Base-by-base conservation (phyloP, 92 coral and sea anemone species). In the Phenganax subtilis region DNA sequence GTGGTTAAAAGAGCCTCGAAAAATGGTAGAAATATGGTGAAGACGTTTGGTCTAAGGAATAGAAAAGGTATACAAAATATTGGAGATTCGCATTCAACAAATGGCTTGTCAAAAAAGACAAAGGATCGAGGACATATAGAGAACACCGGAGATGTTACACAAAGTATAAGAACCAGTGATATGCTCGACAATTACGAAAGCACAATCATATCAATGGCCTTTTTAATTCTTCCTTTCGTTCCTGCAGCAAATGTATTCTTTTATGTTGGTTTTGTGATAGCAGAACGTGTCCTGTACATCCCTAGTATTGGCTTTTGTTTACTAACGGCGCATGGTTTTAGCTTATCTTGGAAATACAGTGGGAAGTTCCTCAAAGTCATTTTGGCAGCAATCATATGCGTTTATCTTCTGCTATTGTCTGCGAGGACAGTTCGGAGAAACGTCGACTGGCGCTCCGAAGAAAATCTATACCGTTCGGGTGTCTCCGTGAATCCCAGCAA, bases 221-320 rank as follows among this genome's bases (percentile, higher is more conserved):
- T 89, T 51, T 66, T 87, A 29, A 81, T 86, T 6, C 85, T 94
- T 44, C 87, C 98, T n/a, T 94, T 94, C 56, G 67, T 92, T 16
- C 98, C 98, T 10, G 98, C 98, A 9, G 76, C 89, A 57, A 94
- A 94, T 60, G 28, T 94, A 75, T 92, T 94, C 89, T 94, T 94
- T 92, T 94, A 94, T 65, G 98, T 94, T 55, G 98, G 98, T 0
- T 94, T 94, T 76, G 98, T 94, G 20, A 92, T 94, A 12, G 98
- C 98, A 1, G 98, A 94, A 68, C 86, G 98, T 67, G 90, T 94
- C 73, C 85, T 94, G 81, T 94, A 94, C 84, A 90, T 94, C 20
- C 98, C 98, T 12, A 94, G 98, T 85, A 89, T 94, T 27, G 98
- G 98, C 0, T 92, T 88, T 82, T 94, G 98, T 75, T 74, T 94